Base-by-base conservation (phyloP, 1,140 invertebrate species). In the Pollicipes pollicipes region DNA sequence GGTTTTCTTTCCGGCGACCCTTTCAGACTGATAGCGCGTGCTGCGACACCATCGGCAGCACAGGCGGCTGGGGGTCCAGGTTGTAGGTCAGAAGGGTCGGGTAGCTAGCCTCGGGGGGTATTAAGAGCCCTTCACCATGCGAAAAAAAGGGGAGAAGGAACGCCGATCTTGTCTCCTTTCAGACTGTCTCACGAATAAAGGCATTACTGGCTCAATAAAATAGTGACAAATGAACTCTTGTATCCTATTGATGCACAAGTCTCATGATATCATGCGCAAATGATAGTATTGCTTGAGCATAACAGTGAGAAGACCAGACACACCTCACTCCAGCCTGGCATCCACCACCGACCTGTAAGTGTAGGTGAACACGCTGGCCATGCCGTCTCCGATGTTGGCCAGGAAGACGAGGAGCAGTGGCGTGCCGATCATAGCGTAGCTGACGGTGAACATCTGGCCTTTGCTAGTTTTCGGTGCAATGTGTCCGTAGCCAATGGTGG, bases 401-500 rank as follows among this genome's bases (percentile, higher is more conserved):
- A 79, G 68, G 72, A 78, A 78, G 4, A 79, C 63, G 26, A 79
- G 73, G 35, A 78, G 72, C 29, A 79, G 68, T 6, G 78, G 77
- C 68, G 77, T 77, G n/a, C 78, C 78, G 13, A 78, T 68, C 29
- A 79, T 32, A 68, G 78, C 70, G 72, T 78, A 79, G 17, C 76
- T 21, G 30, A 79, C 76, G 16, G 75, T 76, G 45, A 77, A 73
- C 17, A 79, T 73, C 72, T 75, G 74, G 2, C 78, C 78, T 26
- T 69, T 45, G 24, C 67, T 68, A 1, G 78, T 79, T n/a, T 73
- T 72, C 2, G 77, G 78, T 26, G n/a, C n/a, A n/a, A n/a, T n/a
- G n/a, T n/a, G n/a, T n/a, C n/a, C n/a, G n/a, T n/a, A n/a, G 74
- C 77, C 77, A 67, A 78, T 78, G 8, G 77, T 78, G 0, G 77